Base-by-base conservation (phyloP, 2,113 vertebrate species). In the Melanerpes aurifrons region DNA sequence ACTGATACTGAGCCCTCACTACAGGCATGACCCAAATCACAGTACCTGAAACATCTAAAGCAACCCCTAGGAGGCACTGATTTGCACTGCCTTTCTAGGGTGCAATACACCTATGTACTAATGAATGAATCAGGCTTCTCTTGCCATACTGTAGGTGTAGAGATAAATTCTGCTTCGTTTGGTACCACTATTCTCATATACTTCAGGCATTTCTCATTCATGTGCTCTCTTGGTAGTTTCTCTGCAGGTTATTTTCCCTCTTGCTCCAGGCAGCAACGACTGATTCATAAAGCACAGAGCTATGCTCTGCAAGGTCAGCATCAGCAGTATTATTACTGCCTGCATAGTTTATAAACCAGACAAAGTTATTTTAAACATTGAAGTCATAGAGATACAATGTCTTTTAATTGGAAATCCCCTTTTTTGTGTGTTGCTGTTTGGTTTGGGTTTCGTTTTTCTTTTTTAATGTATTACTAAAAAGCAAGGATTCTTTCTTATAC, bases 271-370 rank as follows among this genome's bases (percentile, higher is more conserved):
- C 61, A 59, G 17, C 19, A 35, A 48, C 35, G 68, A 75, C 57
- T 94, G 81, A 74, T 82, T 92, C 58, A 92, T 68, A 83, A 88
- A 84, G 45, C 56, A 63, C 22, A 63, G 24, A 82, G 15, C 9
- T 79, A 47, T 56, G 29, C 24, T 94, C 88, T 89, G 68, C 82
- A 86, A 93, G 69, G 28, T 93, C 89, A 85, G 68, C 78, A 81
- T 37, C 2, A 3, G n/a, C 25, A 61, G 35, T 2, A 8, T 64
- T 63, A 32, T 45, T 48, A 63, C 48, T 64, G 8, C 64, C 37
- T 85, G 48, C 59, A 48, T 31, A 67, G 37, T 58, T 80, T 86
- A 77, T 66, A 89, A 37, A 71, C 54, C 85, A 28, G 86, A 48
- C 12, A 28, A 82, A 78, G 1, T 89, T 79, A 26, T 37, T 82